A percentile compares a stretch with the other conserved stretches of the same genome.
Conservation (phyloP, 2,113 vertebrate genomes). For the Pelecanoides urinatrix region DNA sequence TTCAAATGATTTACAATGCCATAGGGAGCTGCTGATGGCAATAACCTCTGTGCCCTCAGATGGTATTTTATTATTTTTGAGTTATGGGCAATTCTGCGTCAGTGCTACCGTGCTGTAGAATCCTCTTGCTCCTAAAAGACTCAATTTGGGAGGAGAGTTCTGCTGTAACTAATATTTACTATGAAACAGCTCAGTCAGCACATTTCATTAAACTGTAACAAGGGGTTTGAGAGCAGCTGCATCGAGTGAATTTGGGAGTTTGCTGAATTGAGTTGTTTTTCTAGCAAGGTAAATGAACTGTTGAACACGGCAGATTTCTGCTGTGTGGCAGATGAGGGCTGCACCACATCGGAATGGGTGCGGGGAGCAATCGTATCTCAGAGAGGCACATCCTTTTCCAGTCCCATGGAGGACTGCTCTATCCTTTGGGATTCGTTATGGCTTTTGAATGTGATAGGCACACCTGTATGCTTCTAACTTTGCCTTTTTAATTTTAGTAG, state of each 20-base stretch:
- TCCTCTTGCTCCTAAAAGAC: slow-evolving; percentile 11
- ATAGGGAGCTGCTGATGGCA: slow-evolving; percentile 11
- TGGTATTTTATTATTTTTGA: slow-evolving; percentile 37
- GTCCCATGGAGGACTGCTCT: background rate
- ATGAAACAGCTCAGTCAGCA: slow-evolving; percentile 23
- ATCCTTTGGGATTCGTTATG: background rate
- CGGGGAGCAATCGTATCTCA: background rate
- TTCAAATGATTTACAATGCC: slow-evolving; percentile 30
- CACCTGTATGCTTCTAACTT: background rate
- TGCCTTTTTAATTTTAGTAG: background rate
- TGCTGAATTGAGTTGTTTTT: slow-evolving; percentile 42
- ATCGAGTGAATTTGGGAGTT: slow-evolving; percentile 15
- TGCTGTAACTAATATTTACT: slow-evolving; percentile 23
- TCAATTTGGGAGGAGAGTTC: background rate
- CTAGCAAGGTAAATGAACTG: slow-evolving; percentile 24
- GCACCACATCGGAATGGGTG: rapidly evolving
- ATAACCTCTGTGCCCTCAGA: slow-evolving; percentile 10
- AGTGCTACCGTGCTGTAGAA: background rate
- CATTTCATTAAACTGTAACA: slow-evolving; percentile 24
- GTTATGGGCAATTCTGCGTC: slow-evolving; percentile 14
- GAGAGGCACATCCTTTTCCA: background rate
- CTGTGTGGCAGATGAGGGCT: background rate
- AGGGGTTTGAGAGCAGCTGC: slow-evolving; percentile 18
- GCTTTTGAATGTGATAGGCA: background rate
- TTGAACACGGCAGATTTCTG: background rate